A percentile compares a stretch with the other conserved stretches of the same genome.
These are phyloP conservation scores for Perizoma affinitatum DNA, from an alignment of 2,888 invertebrate species.

Conservation along the genomic window DNA sequence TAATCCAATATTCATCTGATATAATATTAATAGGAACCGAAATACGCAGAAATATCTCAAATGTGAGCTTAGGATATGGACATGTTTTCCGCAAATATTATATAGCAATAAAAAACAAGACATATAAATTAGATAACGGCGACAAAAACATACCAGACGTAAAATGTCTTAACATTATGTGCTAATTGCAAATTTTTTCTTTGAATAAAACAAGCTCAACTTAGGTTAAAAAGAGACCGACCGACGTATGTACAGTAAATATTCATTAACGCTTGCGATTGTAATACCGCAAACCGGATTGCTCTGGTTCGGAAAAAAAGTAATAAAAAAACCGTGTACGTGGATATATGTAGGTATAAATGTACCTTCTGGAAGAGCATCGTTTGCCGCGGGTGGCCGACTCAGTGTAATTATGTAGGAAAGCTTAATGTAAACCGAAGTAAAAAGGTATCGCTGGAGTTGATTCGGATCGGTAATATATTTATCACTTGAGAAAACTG, in stretches of 20 bases:
- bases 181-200: conserved; percentile 49
- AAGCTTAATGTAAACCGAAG: conserved; percentile 40
- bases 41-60: conserved; percentile 14
- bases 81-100: conserved; percentile 8
- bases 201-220: conserved; percentile 35
- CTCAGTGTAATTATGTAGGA: conserved; percentile 48
- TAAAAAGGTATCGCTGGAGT: conserved; percentile 12
- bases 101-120: conserved; percentile 20
- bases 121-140: conserved; percentile 42
- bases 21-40: conserved; percentile 32
- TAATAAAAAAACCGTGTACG: conserved; percentile 36
- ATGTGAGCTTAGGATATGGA: neutral
- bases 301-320: conserved; percentile 43
- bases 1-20: conserved; percentile 45
- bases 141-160: conserved; percentile 29
- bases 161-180: conserved; percentile 45
- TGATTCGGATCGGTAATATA: neutral
- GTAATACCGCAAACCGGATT: conserved; percentile 50
- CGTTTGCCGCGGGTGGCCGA: conserved; percentile 52
- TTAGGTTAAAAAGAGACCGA: conserved; percentile 48
- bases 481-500: neutral
- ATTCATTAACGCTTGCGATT: conserved; percentile 57
- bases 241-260: conserved; percentile 52
- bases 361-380: conserved; percentile 40
- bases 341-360: conserved; percentile 19